Evolutionary conservation across 2,888 invertebrate species (phyloP).

Genomic region (Sialis lutaria): DNA sequence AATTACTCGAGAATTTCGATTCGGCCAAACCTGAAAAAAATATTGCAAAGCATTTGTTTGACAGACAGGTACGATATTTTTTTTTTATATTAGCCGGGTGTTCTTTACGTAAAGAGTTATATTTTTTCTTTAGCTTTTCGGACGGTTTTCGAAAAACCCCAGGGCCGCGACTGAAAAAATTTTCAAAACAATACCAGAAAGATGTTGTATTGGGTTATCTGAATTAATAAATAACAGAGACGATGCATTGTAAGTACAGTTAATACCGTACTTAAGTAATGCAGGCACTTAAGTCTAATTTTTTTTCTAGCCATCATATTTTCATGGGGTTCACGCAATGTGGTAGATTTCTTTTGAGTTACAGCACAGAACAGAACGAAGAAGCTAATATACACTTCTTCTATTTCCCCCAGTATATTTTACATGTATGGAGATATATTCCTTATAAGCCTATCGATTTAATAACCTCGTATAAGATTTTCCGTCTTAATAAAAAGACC

Average conservation of each 20-base stretch:
- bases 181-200: conserved; percentile 22
- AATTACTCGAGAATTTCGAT: not conserved
- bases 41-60: conserved; percentile 14
- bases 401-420: not conserved
- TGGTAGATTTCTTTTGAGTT: conserved; percentile 82
- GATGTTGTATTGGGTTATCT: conserved; percentile 19
- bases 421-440: conserved; percentile 23
- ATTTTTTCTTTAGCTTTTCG: conserved; percentile 19
- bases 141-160: conserved; percentile 21
- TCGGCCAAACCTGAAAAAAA: conserved; percentile 7
- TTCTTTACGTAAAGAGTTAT: not conserved
- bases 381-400: not conserved
- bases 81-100: not conserved
- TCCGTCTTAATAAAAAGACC: conserved; percentile 21
- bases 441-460: conserved; percentile 21
- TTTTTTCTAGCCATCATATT: conserved; percentile 58
- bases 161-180: conserved; percentile 24
- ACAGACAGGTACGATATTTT: conserved; percentile 13
- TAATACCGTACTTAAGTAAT: conserved; percentile 1
- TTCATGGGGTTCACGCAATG: conserved; percentile 93
- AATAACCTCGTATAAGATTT: conserved; percentile 23
- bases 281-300: conserved; percentile 4
- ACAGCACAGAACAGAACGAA: conserved; percentile 25
- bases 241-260: conserved; percentile 17
- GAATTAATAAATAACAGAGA: conserved; percentile 13